Conservation (phyloP, 1,140 invertebrate species). For the Lordiphosa collinella region DNA sequence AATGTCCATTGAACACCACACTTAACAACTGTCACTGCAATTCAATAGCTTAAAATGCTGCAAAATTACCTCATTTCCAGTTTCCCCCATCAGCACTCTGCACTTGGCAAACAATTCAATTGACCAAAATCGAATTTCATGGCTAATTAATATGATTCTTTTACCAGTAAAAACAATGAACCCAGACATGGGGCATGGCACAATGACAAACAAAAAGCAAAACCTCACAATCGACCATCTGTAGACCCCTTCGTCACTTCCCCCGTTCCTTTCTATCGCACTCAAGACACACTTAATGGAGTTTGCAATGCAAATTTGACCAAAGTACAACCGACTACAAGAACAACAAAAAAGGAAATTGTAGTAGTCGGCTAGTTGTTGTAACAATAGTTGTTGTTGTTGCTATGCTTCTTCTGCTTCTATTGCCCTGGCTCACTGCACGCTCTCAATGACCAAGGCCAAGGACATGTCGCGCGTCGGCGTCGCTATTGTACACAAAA, state of each 20-base stretch:
- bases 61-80: too few species aligned
- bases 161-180: background rate
- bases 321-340: conserved; percentile 44
- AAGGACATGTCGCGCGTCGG: conserved; percentile 46
- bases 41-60: too few species aligned
- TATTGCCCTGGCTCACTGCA: conserved; percentile 10
- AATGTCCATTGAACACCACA: too few species aligned
- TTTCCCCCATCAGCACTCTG: too few species aligned
- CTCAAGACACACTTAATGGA: conserved; percentile 38
- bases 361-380: conserved; percentile 33
- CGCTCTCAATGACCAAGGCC: conserved; percentile 53
- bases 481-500: conserved; percentile 4
- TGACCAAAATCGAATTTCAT: conserved; percentile 40
- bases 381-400: conserved; percentile 14
- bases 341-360: conserved; percentile 52
- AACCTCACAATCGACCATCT: conserved; percentile 15
- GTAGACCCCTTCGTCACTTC: background rate
- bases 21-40: too few species aligned
- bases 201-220: conserved; percentile 15
- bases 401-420: too few species aligned
- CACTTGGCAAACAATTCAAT: conserved; percentile 13
- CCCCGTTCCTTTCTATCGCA: background rate
- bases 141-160: conserved; percentile 21
- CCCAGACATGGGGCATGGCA: conserved; percentile 8
- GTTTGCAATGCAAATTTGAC: conserved; percentile 61